These are phyloP conservation scores for Gymnogyps californianus DNA, from an alignment of 2,113 vertebrate genomes.

Conservation along the genomic window DNA sequence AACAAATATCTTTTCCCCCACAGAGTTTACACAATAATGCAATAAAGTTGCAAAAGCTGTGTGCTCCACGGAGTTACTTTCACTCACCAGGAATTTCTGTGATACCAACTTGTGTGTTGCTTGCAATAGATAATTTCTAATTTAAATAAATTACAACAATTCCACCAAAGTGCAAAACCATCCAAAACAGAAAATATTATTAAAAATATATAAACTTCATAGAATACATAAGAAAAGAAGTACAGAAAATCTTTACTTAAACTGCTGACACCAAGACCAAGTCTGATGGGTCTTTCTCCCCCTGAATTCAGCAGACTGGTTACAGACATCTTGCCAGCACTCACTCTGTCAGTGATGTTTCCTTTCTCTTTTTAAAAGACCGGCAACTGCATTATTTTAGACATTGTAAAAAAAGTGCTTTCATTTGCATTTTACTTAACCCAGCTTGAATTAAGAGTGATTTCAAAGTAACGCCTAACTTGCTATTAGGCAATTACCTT, in stretches of 20 bases:
- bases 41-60: neutral
- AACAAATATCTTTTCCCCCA: neutral
- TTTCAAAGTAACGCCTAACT: neutral
- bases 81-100: neutral
- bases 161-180: neutral
- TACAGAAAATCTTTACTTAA: neutral
- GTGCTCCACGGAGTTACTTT: neutral
- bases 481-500: neutral
- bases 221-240: neutral
- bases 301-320: neutral
- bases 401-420: neutral
- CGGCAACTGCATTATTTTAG: neutral
- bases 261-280: neutral
- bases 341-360: neutral
- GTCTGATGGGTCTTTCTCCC: neutral
- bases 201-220: neutral
- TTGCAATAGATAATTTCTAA: neutral
- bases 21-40: neutral
- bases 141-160: neutral
- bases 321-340: neutral
- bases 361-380: neutral
- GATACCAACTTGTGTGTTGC: neutral
- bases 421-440: neutral
- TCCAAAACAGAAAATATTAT: neutral
- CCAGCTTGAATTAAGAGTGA: neutral